Base-by-base conservation (phyloP, 2,797 vertebrate genomes). In the Anabacerthia variegaticeps region DNA sequence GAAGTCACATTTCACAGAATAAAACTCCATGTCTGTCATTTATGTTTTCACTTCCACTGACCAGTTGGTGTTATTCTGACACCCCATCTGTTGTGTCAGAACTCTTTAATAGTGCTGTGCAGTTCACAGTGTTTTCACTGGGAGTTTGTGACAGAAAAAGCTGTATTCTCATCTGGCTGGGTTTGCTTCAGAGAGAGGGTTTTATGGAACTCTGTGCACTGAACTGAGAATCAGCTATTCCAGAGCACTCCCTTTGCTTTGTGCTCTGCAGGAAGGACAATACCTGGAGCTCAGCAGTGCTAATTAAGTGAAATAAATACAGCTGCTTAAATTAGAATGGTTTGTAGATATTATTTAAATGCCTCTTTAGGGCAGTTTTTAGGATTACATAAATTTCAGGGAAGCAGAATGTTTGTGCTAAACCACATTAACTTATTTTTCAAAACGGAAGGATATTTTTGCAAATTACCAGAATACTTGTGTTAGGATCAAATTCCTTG, bases 71-170 rank as follows among this genome's bases (percentile, higher is more conserved):
- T 96, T 66, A 75, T 19, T 82, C 79, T 96, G 95, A 96, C 79
- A 86, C 94, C 80, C 94, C 92, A 96, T 96, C 96, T 96, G 96
- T 97, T 96, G 72, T 91, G 96, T 96, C 96, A 96, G 26, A 95
- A 95, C 85, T 91, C 76, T 43, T 97, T 97, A 96, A 30, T 68
- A 59, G 81, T 66, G 56, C 48, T 80, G 9, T 73, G 69, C 75
- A 46, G 66, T 84, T 97, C 68, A 41, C 69, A 81, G 79, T 32
- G 10, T 62, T 37, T 23, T 76, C 85, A 37, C 46, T 76, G 62
- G 41, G 72, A 52, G 52, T 24, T 95, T 96, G 73, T 93, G 96
- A 96, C 92, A 63, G 61, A 9, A 78, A 54, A 71, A 94, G 39
- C 63, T 81, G 19, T 20, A 15, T 93, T 93, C 94, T 96, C 66